Evolutionary conservation across 1,140 invertebrate species (phyloP), one percentile per base, ranked within the genome.

Genomic region (Bombus superbus): DNA sequence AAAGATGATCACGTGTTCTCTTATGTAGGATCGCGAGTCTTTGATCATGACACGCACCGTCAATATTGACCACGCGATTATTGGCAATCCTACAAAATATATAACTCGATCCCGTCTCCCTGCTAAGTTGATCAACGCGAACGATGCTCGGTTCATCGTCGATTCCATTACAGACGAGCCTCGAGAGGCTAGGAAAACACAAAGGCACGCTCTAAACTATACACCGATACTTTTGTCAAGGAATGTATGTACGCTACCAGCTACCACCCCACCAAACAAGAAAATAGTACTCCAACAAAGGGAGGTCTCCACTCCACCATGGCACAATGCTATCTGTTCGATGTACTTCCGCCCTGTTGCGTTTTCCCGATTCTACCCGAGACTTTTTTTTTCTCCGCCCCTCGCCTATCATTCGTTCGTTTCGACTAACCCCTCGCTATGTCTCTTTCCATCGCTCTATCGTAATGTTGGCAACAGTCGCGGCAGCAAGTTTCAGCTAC

Each of bases 301-400:
- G 79, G 85, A 83, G 81, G 62, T 75, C 89, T 89, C 77, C 79
- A 82, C 88, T 90, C 71, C 89, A 72, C 68, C 85, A 75, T 69
- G 69, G 77, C 69, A 89, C 91, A 86, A 82, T 89, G 85, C 88
- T 89, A 90, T 89, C 89, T 85, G 78, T 89, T 91, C 90, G 75
- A 89, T 86, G 88, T 92, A 92, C 89, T 92, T 92, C 91, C 89
- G 90, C 91, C 92, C 92, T 93, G 92, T 93, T 92, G 92, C 92
- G 80, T 91, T 91, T 90, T 89, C 80, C 85, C 89, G 81, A 90
- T 90, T 90, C 88, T 25, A 79, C 47, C 72, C 64, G 62, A 72
- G 85, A 73, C 83, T 85, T 38, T 68, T 57, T 35, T 32, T n/a
- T 40, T 32, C 68, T n/a, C 15, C 42, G 6, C 22, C 13, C 77